These are phyloP conservation scores for Microcebus tavaratra DNA, from an alignment of 2,113 vertebrate genomes.

Conservation along the genomic window DNA sequence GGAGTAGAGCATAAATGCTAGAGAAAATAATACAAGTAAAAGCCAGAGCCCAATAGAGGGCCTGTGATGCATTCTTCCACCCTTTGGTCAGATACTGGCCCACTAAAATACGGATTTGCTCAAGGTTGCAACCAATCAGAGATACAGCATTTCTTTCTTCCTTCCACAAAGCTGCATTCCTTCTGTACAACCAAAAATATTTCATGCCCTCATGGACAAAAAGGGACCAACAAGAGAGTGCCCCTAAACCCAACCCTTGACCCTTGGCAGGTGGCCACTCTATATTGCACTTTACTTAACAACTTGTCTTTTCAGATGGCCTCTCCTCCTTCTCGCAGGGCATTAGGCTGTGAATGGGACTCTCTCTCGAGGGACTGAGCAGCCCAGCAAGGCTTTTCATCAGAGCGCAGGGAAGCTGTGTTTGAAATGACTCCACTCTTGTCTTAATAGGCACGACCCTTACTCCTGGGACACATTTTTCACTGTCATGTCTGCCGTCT, in stretches of 20 bases:
- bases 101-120: neutral
- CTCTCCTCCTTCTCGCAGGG: neutral
- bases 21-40: neutral
- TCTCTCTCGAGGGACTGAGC: neutral
- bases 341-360: neutral
- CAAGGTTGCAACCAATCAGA: neutral
- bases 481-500: constrained; percentile 34
- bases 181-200: neutral
- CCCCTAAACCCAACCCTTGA: neutral
- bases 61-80: neutral
- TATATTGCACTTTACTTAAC: neutral
- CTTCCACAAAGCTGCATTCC: neutral
- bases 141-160: neutral
- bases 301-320: constrained; percentile 47
- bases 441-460: constrained; percentile 45
- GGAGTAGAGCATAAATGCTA: neutral
- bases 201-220: neutral
- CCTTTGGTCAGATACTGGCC: neutral
- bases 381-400: constrained; percentile 22
- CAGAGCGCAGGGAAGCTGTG: neutral
- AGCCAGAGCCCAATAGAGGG: neutral
- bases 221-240: neutral
- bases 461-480: constrained; percentile 53
- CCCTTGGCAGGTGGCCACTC: constrained; percentile 61
- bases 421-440: neutral